Percentiles rank a stretch among this genome's conserved stretches.
Conservation (phyloP, 2,113 vertebrate genomes). For the Neolamprologus sp. region DNA sequence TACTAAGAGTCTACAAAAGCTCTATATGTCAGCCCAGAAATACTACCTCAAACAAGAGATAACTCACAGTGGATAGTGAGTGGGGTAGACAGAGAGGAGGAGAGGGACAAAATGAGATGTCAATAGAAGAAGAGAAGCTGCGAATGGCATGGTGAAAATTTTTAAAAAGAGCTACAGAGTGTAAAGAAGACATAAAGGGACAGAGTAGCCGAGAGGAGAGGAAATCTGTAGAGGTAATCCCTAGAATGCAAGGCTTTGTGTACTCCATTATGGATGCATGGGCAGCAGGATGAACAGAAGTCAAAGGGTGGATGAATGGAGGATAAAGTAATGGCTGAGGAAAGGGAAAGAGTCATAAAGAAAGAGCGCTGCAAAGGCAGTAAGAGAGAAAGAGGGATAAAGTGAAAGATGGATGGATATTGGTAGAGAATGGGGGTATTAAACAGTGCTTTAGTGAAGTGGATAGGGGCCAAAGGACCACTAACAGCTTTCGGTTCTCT, state of each 20-base stretch:
- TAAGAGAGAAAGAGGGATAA: not conserved
- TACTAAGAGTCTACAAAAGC: constrained; percentile 7
- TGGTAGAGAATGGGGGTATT: constrained; percentile 4
- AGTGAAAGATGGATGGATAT: constrained; percentile 34
- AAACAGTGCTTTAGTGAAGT: constrained; percentile 30
- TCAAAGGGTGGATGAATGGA: constrained; percentile 13
- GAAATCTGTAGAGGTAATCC: constrained; percentile 23
- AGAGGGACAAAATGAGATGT: constrained; percentile 11
- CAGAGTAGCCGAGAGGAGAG: not conserved
- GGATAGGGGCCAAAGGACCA: constrained; percentile 27
- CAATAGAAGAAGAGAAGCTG: not conserved
- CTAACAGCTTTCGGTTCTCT: constrained; percentile 8
- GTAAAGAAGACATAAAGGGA: not conserved
- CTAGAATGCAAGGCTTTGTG: constrained; percentile 10
- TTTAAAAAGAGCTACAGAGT: not conserved
- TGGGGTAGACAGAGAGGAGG: not conserved
- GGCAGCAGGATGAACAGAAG: constrained; percentile 5
- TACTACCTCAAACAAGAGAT: not conserved
- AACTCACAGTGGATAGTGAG: not conserved
- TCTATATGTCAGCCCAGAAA: not conserved
- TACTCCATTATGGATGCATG: constrained; percentile 18
- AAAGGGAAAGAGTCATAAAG: constrained; percentile 25
- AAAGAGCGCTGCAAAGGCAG: constrained; percentile 3
- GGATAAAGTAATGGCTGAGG: constrained; percentile 35
- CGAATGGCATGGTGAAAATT: not conserved